Evolutionary conservation across 2,797 vertebrate species (phyloP).

Genomic region (Cephalopachus bancanus): DNA sequence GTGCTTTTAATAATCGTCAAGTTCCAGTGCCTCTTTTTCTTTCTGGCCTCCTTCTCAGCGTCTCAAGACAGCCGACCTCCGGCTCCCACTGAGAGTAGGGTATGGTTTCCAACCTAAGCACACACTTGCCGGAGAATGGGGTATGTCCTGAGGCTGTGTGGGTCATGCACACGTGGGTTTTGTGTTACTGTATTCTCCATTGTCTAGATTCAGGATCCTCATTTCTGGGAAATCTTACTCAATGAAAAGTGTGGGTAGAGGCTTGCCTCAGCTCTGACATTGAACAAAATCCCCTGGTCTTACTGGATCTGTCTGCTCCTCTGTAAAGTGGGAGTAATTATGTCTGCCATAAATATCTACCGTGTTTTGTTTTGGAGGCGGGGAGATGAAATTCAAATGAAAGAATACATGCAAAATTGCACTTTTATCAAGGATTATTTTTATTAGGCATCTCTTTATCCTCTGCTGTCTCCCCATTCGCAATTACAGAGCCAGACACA

Average conservation of each 20-base stretch:
- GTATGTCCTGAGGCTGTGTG: neutral
- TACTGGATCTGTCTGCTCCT: neutral
- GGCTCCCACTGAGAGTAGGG: slow-evolving; percentile 6
- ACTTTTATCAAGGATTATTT: neutral
- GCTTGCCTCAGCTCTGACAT: neutral
- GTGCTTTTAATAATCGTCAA: slow-evolving; percentile 78
- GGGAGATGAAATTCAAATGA: neutral
- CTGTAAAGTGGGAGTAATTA: neutral
- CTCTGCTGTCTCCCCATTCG: neutral
- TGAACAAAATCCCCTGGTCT: neutral
- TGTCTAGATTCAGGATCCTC: neutral
- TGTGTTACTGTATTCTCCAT: neutral
- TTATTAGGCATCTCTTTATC: neutral
- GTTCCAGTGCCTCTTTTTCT: slow-evolving; percentile 29
- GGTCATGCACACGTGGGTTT: neutral
- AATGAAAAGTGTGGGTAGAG: neutral
- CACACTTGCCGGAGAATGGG: neutral
- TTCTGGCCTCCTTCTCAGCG: neutral
- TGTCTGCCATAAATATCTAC: neutral
- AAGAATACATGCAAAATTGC: neutral
- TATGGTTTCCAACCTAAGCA: neutral
- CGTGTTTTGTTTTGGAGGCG: too few relatives aligned
- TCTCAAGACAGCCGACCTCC: neutral
- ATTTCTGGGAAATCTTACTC: neutral
- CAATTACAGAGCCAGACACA: neutral